Base-by-base conservation (phyloP, 2,113 vertebrate genomes). In the Marmota flaviventris region DNA sequence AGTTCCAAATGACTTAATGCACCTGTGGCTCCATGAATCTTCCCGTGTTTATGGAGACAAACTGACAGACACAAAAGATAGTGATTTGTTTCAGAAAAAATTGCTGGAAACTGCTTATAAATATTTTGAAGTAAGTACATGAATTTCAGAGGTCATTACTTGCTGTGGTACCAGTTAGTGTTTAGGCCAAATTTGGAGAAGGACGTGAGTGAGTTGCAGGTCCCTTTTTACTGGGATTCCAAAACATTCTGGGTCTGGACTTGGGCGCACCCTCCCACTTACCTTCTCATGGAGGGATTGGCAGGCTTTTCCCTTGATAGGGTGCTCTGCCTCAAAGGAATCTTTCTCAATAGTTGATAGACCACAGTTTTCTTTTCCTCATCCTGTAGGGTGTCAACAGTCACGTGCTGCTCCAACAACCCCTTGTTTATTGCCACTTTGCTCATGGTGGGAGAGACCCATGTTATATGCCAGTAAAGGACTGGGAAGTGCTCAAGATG, bases 1-100 rank as follows among this genome's bases (percentile, higher is more conserved):
- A 81, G 97, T 97, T 69, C 96, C 97, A 45, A 95, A 91, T 78
- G 98, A 99, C 95, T 97, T 99, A 97, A 94, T 98, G 4, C 69
- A 11, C 90, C 93, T 99, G 56, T 99, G 99, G 98, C 98, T 99
- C 95, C 98, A 99, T 17, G 99, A 99, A 95, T 99, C 98, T 51
- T 97, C 97, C 97, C 92, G 89, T 96, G 98, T 99, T n/a, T 99
- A 99, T 96, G 98, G 98, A 86, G 98, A 99, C 98, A 99, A 99
- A 96, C 95, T 99, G 79, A 85, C 98, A 73, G 99, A 99, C 93
- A 89, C 86, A 53, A 98, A 98, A 85, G 99, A 99, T 82, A 95
- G 90, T 53, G 97, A 98, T 97, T 98, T 99, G n/a, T 99, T 99
- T 98, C 97, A 96, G 93, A 99, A 97, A 97, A 98, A 99, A 34